A percentile compares a stretch with the other conserved stretches of the same genome.
Evolutionary conservation across 64 coral and sea anemone species (phyloP).

Genomic region (Cladopsammia gracilis): DNA sequence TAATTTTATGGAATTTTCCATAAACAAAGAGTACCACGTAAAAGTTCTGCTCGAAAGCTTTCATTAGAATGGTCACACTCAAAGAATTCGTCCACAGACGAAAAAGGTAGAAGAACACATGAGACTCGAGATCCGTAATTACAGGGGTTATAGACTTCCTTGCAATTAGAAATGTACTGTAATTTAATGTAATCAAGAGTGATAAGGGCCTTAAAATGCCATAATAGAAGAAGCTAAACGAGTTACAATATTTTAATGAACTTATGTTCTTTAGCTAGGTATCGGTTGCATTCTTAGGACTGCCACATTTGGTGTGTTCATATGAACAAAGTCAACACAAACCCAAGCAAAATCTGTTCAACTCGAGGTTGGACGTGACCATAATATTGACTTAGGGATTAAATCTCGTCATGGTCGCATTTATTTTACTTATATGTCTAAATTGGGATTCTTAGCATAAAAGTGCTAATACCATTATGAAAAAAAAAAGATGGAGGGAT

Average conservation of each 20-base stretch:
- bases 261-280: slow-evolving; percentile 12
- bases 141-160: background rate
- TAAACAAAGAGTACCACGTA: background rate
- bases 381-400: slow-evolving; percentile 74
- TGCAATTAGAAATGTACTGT: slow-evolving; percentile 11
- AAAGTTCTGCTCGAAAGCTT: background rate
- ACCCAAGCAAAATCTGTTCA: background rate
- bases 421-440: background rate
- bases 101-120: background rate
- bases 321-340: background rate
- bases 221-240: background rate
- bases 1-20: too few species aligned
- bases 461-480: too few species aligned
- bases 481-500: too few species aligned
- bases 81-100: too few species aligned
- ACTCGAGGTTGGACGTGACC: slow-evolving; percentile 49
- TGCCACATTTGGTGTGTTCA: background rate
- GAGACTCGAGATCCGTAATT: background rate
- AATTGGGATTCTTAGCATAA: background rate
- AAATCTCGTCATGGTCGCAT: background rate
- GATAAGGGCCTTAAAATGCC: background rate
- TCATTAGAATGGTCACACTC: background rate
- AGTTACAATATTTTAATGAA: background rate
- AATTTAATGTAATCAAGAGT: background rate
- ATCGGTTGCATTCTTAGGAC: background rate